Percentiles rank a stretch among this genome's conserved stretches.
Conservation (phyloP, 2,797 vertebrate species). For the Syndactyla subalaris region DNA sequence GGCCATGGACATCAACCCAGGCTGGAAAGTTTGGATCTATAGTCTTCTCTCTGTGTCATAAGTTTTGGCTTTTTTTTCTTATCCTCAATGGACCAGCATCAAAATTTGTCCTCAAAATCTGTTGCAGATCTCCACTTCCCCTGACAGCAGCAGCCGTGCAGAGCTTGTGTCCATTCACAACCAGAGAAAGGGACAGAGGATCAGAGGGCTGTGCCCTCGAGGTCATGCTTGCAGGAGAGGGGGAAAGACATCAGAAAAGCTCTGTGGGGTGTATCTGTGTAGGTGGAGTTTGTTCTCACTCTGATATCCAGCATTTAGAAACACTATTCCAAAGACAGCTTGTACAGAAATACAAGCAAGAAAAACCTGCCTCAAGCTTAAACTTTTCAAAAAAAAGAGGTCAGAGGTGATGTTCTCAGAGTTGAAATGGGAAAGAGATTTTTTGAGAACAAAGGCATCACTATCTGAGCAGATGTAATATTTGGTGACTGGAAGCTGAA, state of each 20-base stretch:
- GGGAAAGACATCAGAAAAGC: neutral
- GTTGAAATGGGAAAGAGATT: neutral
- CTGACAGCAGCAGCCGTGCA: neutral
- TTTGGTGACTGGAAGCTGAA: neutral
- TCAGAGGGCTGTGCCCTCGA: conserved; percentile 23
- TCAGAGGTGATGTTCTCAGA: neutral
- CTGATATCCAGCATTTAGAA: conserved; percentile 22
- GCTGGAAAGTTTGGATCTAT: neutral
- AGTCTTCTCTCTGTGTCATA: neutral
- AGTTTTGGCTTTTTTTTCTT: neutral
- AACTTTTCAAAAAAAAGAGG: conserved; percentile 10
- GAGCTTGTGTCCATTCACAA: neutral
- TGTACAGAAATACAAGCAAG: conserved; percentile 1
- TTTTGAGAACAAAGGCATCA: neutral
- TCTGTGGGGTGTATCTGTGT: neutral
- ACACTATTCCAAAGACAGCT: neutral
- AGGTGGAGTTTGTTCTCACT: conserved; percentile 24
- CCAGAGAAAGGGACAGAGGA: neutral
- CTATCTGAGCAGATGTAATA: neutral
- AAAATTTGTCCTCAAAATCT: neutral
- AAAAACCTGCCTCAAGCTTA: neutral
- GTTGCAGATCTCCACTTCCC: neutral
- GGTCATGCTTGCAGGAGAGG: neutral
- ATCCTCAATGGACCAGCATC: neutral
- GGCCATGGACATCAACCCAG: neutral